Evolutionary conservation across 2,888 invertebrate genomes (phyloP).

Genomic region (Melinaea menophilus): DNA sequence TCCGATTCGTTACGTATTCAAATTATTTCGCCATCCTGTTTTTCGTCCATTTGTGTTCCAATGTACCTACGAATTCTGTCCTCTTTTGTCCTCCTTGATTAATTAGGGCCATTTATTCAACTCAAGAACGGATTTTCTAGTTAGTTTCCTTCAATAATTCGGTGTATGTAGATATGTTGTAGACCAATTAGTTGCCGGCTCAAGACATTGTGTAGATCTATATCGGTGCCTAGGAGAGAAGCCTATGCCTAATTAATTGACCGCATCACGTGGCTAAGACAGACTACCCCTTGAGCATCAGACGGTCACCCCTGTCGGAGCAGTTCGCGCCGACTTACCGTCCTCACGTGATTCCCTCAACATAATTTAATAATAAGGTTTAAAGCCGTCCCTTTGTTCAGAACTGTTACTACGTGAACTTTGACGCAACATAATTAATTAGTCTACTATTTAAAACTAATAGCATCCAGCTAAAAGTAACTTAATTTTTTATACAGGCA

Average conservation of each 20-base stretch:
- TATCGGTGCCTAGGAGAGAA: conserved; percentile 25
- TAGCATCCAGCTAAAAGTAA: no score
- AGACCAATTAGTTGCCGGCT: conserved; percentile 4
- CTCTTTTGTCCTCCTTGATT: conserved; percentile 54
- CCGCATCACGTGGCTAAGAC: conserved; percentile 49
- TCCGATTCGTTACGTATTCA: conserved; percentile 76
- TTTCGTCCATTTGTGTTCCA: conserved; percentile 64
- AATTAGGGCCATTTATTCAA: conserved; percentile 47
- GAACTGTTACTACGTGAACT: conserved; percentile 16
- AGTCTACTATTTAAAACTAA: no score
- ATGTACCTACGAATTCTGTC: conserved; percentile 50
- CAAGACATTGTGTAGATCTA: conserved; percentile 14
- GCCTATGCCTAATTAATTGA: conserved; percentile 63
- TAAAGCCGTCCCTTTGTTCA: conserved; percentile 49
- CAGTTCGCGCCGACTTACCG: conserved; percentile 51
- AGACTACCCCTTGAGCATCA: conserved; percentile 54
- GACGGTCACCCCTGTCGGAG: conserved; percentile 51
- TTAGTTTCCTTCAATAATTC: conserved; percentile 12
- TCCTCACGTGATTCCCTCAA: conserved; percentile 54
- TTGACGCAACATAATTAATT: no score
- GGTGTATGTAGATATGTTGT: neutral
- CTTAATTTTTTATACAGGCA: no score
- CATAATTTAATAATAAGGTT: conserved; percentile 67
- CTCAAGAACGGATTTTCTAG: conserved; percentile 24
- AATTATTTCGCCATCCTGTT: conserved; percentile 73